Base-by-base conservation (phyloP, 2,888 invertebrate species). In the Acleris literana region DNA sequence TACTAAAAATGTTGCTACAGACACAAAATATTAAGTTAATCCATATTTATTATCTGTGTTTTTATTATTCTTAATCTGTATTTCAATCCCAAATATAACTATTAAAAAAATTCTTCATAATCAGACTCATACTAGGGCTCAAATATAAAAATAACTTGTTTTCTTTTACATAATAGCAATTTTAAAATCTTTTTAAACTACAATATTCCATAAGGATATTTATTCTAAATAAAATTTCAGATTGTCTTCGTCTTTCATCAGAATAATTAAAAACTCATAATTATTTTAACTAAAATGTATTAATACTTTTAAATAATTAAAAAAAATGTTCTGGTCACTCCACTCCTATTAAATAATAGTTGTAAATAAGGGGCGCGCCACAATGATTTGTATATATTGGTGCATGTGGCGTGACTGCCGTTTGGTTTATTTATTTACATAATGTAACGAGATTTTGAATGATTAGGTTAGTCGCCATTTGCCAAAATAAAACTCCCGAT, bases 401-500 rank as follows among this genome's bases (percentile, higher is more conserved):
- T 72, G 75, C 73, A 70, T 70, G 75, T 81, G 87, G 79, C 73
- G 72, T 75, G 75, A 76, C 79, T 83, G 76, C 77, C 81, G 81
- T 83, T 83, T 75, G 75, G 76, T 78, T 81, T 87, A 87, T 88
- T 88, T 88, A 88, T 88, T 86, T 86, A 87, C 87, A 85, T 82
- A 78, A 85, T 85, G 80, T 87, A 88, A 86, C 86, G 87, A 90
- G 84, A 87, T 88, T 86, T 88, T 81, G 73, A 82, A 83, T 79
- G 81, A 87, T 79, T 91, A 91, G 90, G 88, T 84, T 92, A 91
- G 88, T 87, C 86, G 87, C 39, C 86, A 91, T 92, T 91, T 91
- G 90, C 92, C 91, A 92, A 92, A 92, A 91, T 91, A 92, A 91
- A 92, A 88, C 86, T 90, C 88, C 84, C 77, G 87, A 33, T 91